Evolutionary conservation across 2,797 vertebrate genomes (phyloP), one percentile per base, ranked within the genome.

Genomic region (Hephaestus fuliginosus): DNA sequence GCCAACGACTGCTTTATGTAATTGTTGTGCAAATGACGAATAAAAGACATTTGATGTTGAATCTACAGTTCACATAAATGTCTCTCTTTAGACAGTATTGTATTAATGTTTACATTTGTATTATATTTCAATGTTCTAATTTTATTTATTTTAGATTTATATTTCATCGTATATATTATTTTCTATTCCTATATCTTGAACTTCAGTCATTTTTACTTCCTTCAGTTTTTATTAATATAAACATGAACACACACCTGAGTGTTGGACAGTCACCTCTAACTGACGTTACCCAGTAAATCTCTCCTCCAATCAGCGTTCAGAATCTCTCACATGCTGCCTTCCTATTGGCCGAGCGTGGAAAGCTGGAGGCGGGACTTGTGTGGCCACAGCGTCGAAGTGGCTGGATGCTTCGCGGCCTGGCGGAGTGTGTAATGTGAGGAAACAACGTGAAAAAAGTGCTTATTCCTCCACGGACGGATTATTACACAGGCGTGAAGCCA

Each of bases 381-480:
- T 17, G 39, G 60, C 1, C 15, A 55, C 65, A 70, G 20, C 43
- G 82, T 62, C 25, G 70, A 55, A 75, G 68, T 82, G 65, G 67
- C 58, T 52, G 86, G 89, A 78, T 82, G 77, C 7, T 69, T 49
- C 73, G 88, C 76, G 94, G 94, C 93, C 93, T 93, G 62, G 69
- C 5, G 72, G 80, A 70, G 58, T 87, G 75, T 66, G 77, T 84
- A 7, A 67, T 78, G 48, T 48, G 8, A 64, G 41, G 51, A 85
- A 80, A 84, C 74, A 75, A 82, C 52, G 36, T 57, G 72, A 22
- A 33, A 5, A 41, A 74, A 78, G 53, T 85, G 74, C 71, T 63
- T 61, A 56, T 70, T 33, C n/a, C 53, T 62, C 17, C 3, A 18
- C 20, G 65, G 17, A 74, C 36, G 52, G 17, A 76, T 53, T 81